Percentiles rank a stretch among this genome's conserved stretches.
These are phyloP conservation scores for Drosophila testacea DNA, from an alignment of 2,888 invertebrate species.

Conservation along the genomic window DNA sequence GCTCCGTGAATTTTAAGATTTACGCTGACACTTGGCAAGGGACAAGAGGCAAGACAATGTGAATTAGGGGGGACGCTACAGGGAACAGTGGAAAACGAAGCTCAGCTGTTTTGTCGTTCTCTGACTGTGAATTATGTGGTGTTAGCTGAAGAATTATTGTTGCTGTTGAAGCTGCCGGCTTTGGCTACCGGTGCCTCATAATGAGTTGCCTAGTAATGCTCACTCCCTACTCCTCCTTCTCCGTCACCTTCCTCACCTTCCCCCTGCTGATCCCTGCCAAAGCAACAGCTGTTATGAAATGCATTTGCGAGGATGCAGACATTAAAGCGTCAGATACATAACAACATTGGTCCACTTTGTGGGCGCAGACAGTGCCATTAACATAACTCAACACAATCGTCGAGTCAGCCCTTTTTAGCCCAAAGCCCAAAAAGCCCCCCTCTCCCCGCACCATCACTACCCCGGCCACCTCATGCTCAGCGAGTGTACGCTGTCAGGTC, in stretches of 20 bases:
- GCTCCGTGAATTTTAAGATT: slow-evolving; percentile 76
- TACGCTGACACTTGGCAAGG: slow-evolving; percentile 74
- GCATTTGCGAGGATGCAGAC: slow-evolving; percentile 51
- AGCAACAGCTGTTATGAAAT: slow-evolving; percentile 49
- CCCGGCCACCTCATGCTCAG: slow-evolving; percentile 1
- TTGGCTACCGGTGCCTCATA: slow-evolving; percentile 42
- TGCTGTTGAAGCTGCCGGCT: slow-evolving; percentile 24
- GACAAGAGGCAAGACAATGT: not conserved
- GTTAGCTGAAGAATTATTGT: slow-evolving; percentile 53
- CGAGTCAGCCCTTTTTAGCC: slow-evolving; percentile 55
- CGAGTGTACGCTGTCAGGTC: slow-evolving; percentile 65
- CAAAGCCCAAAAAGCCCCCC: slow-evolving; percentile 15
- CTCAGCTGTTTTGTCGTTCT: slow-evolving; percentile 67
- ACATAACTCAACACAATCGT: slow-evolving; percentile 71
- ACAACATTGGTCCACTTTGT: slow-evolving; percentile 64
- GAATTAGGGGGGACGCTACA: slow-evolving; percentile 5
- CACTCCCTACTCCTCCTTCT: not conserved
- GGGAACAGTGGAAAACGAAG: slow-evolving; percentile 7
- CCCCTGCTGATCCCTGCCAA: not conserved
- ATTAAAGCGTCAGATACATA: slow-evolving; percentile 42
- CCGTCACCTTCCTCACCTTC: no score
- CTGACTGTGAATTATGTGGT: slow-evolving; percentile 66
- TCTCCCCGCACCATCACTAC: slow-evolving; percentile 18
- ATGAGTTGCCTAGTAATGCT: slow-evolving; percentile 23
- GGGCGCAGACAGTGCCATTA: slow-evolving; percentile 74